Conservation (phyloP, 2,113 vertebrate genomes). For the Chitala chitala region DNA sequence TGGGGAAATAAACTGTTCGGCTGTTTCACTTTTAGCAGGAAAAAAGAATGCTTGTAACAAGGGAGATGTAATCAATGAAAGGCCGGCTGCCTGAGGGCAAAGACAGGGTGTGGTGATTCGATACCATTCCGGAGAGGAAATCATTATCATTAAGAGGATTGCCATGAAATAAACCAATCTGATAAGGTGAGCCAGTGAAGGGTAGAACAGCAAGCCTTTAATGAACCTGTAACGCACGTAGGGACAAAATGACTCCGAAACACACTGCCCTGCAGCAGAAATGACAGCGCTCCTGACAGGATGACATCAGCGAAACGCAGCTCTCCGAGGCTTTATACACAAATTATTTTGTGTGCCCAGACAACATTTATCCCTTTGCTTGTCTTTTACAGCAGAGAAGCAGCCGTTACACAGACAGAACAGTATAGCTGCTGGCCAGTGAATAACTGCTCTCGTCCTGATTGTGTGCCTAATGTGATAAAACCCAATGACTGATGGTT, state of each 20-base stretch:
- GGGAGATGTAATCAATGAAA: conserved; percentile 30
- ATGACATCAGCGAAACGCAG: background rate
- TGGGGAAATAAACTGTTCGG: background rate
- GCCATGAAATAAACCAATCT: background rate
- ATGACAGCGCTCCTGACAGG: background rate
- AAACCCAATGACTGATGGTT: no score
- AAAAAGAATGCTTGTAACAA: conserved; percentile 25
- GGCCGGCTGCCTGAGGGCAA: conserved; percentile 17
- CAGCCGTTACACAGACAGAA: no score
- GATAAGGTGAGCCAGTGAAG: conserved; percentile 1
- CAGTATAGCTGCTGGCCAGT: no score
- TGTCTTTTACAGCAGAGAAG: no score
- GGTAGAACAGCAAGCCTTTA: conserved; percentile 16
- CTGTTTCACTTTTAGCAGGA: conserved; percentile 15
- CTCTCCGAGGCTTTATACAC: no score
- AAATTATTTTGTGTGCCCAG: background rate
- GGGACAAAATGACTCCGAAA: background rate
- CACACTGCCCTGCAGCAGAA: background rate
- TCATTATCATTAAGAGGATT: conserved; percentile 18
- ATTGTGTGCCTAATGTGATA: no score
- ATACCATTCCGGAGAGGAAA: conserved; percentile 19
- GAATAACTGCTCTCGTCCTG: no score
- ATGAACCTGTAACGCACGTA: background rate
- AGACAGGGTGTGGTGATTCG: background rate
- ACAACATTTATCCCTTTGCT: no score